phyloP scores from a whole-genome alignment of 2,113 vertebrate genomes.

The Vulpes ferrilata region DNA sequence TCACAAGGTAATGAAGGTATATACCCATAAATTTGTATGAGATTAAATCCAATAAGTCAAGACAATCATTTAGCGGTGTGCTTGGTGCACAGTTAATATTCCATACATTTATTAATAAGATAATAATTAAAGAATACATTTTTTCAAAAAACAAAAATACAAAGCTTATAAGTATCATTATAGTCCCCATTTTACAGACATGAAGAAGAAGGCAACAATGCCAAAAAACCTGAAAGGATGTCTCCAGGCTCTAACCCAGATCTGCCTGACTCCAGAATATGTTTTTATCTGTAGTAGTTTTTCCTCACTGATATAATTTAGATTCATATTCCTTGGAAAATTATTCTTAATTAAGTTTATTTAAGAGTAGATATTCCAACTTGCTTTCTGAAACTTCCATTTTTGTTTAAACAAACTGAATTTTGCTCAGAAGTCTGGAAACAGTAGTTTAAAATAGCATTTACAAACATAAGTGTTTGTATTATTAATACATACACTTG shows the following conservation, averaged over 20 bases:
- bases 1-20: no score
- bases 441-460: background rate
- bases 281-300: background rate
- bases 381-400: background rate
- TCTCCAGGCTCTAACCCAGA: background rate
- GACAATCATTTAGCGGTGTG: background rate
- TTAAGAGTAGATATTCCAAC: background rate
- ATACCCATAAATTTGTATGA: background rate
- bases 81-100: background rate
- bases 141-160: background rate
- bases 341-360: background rate
- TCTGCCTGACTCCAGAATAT: background rate
- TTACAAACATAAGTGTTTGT: background rate
- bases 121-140: background rate
- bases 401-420: slow-evolving; percentile 18
- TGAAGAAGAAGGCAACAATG: background rate
- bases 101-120: background rate
- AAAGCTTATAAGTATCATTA: background rate
- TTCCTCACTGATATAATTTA: background rate
- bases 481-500: background rate
- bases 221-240: background rate
- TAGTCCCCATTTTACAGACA: background rate
- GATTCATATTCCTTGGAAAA: background rate
- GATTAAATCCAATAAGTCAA: background rate
- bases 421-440: slow-evolving; percentile 18